Evolutionary conservation across 2,113 vertebrate genomes (phyloP).

Genomic region (Mugil cephalus): DNA sequence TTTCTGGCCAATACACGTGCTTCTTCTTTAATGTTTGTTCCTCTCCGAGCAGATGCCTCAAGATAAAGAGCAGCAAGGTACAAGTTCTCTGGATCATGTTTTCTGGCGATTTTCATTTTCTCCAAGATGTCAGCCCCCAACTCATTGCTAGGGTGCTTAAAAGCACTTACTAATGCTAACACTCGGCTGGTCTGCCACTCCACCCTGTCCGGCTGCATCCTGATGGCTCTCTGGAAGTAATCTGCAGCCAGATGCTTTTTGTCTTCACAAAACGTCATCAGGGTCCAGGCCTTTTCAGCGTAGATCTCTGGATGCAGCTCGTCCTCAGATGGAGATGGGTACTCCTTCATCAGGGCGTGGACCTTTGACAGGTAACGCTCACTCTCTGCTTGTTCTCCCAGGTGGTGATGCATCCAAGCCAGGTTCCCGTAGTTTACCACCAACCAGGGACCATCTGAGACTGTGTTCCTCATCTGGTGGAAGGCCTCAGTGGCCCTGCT

Average conservation of each 20-base stretch:
- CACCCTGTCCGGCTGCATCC: constrained; percentile 68
- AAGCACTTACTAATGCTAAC: not conserved
- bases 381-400: constrained; percentile 37
- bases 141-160: not conserved
- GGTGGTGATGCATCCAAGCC: constrained; percentile 68
- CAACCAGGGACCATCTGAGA: constrained; percentile 69
- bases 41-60: constrained; percentile 3
- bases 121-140: constrained; percentile 19
- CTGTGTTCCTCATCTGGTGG: constrained; percentile 56
- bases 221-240: constrained; percentile 68
- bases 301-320: constrained; percentile 70
- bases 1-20: constrained; percentile 40
- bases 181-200: constrained; percentile 65
- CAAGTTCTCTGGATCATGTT: constrained; percentile 61
- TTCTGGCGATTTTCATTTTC: constrained; percentile 53
- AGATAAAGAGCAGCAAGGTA: constrained; percentile 59
- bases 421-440: constrained; percentile 72
- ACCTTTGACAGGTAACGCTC: constrained; percentile 50
- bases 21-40: constrained; percentile 19
- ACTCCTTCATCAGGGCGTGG: constrained; percentile 8
- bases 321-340: constrained; percentile 47
- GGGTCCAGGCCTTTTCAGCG: constrained; percentile 76
- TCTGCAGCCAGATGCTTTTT: constrained; percentile 37
- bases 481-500: constrained; percentile 62
- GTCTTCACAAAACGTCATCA: constrained; percentile 59